These are phyloP conservation scores for Cephus runcator DNA, from an alignment of 2,888 invertebrate species.

Conservation along the genomic window DNA sequence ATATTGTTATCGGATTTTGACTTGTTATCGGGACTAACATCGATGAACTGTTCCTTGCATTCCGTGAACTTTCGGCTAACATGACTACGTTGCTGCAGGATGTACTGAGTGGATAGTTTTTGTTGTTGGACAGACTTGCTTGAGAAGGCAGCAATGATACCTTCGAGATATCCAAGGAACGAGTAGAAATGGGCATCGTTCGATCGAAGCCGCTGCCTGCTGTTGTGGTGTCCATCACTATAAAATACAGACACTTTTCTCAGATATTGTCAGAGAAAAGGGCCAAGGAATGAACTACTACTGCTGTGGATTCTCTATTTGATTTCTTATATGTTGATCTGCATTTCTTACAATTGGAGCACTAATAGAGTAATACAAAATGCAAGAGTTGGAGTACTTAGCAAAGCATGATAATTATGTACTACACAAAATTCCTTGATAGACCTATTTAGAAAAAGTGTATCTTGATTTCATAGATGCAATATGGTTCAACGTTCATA, in stretches of 20 bases:
- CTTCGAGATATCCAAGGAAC: constrained; percentile 43
- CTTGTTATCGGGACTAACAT: constrained; percentile 39
- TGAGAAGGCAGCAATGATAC: constrained; percentile 30
- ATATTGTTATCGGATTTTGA: constrained; percentile 40
- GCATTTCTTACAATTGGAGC: not conserved
- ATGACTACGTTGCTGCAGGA: constrained; percentile 44
- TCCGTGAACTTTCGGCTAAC: constrained; percentile 43
- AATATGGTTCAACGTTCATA: not conserved
- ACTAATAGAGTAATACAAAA: not conserved
- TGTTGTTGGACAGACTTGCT: constrained; percentile 25
- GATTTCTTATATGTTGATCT: not conserved
- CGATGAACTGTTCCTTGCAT: constrained; percentile 32
- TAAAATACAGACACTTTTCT: constrained; percentile 46
- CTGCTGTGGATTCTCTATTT: not conserved
- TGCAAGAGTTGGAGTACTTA: not conserved
- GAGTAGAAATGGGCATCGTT: constrained; percentile 33
- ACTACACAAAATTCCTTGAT: not conserved
- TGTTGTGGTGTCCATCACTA: constrained; percentile 48
- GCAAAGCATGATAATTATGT: not conserved
- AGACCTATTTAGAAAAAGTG: not conserved
- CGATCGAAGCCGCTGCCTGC: constrained; percentile 22
- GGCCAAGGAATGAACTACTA: not conserved
- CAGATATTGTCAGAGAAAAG: constrained; percentile 21
- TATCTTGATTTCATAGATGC: not conserved
- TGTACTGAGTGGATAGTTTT: constrained; percentile 36